Percentiles rank a stretch among this genome's conserved stretches.
Conservation (phyloP, 2,113 vertebrate genomes). For the Sterrhoptilus dennistouni region DNA sequence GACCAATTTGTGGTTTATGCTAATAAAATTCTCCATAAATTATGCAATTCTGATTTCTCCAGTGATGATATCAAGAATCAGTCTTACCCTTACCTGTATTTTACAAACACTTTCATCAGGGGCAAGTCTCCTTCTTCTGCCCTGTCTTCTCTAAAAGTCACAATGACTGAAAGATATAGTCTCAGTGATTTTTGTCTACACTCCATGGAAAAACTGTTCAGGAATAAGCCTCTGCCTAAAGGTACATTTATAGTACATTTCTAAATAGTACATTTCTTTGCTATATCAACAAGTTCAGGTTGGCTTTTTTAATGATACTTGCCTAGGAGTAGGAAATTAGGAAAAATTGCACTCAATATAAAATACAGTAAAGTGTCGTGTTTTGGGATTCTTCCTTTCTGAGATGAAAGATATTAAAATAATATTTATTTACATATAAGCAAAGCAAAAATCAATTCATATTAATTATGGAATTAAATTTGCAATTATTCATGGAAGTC, state of each 20-base stretch:
- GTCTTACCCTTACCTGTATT: not conserved
- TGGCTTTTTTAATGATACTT: not conserved
- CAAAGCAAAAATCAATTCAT: not conserved
- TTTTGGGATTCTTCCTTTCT: not conserved
- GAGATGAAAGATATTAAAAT: not conserved
- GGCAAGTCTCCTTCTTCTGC: not conserved
- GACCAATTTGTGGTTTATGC: not conserved
- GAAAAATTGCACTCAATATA: not conserved
- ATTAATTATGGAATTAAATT: not conserved
- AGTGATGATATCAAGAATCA: not conserved
- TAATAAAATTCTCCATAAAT: not conserved
- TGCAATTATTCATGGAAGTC: not conserved
- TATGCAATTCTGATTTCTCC: not conserved
- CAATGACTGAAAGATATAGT: not conserved
- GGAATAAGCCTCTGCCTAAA: not conserved
- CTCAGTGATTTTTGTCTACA: not conserved
- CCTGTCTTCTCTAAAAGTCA: not conserved
- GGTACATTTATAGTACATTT: not conserved
- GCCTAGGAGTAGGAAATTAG: not conserved
- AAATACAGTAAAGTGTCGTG: not conserved
- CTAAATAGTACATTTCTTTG: not conserved
- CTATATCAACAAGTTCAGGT: not conserved
- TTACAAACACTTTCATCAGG: not conserved
- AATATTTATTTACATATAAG: not conserved
- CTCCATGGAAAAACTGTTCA: not conserved